Evolutionary conservation across 2,888 invertebrate species (phyloP), one percentile per base, ranked within the genome.

Genomic region (Trypoxylon attenuatum): DNA sequence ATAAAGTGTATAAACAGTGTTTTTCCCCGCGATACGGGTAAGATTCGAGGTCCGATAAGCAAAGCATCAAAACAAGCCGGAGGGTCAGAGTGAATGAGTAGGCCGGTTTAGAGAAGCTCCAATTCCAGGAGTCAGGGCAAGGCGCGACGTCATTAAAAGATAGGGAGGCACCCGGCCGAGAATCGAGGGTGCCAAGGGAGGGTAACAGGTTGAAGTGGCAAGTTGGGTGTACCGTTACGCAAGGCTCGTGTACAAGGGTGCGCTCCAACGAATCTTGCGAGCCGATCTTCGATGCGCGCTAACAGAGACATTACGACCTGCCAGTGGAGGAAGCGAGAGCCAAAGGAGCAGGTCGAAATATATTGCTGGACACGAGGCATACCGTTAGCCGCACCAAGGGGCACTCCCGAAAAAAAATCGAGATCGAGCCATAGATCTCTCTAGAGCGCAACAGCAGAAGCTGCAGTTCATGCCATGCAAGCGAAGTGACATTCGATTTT

Each of bases 271-370:
- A 69, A 79, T 76, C 75, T 69, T 10, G 50, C 51, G 76, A 69
- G 63, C 71, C 73, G 74, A 75, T 75, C 74, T 75, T 59, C 23
- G 59, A 63, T 45, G 27, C 27, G 42, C 54, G 43, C 65, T 75
- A 75, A 81, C 77, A 78, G 81, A 81, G 81, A 80, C 69, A 73
- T 82, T 74, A 78, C 68, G 58, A 66, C 33, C 13, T 4, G 6
- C 29, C 2, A 13, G 8, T 29, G 6, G 29, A 29, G 29, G 8
- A n/a, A 29, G 29, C 29, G 33, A 33, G 33, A 6, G 33, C 13
- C 33, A n/a, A n/a, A n/a, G n/a, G n/a, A n/a, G n/a, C 60, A 49
- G 58, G 76, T 55, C 60, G 62, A 79, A 79, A 82, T 81, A 81
- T 82, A 82, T 82, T 70, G 68, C 71, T 71, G 71, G 80, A 80